Base-by-base conservation (phyloP, 2,888 invertebrate species). In the Choristoneura rosaceana region DNA sequence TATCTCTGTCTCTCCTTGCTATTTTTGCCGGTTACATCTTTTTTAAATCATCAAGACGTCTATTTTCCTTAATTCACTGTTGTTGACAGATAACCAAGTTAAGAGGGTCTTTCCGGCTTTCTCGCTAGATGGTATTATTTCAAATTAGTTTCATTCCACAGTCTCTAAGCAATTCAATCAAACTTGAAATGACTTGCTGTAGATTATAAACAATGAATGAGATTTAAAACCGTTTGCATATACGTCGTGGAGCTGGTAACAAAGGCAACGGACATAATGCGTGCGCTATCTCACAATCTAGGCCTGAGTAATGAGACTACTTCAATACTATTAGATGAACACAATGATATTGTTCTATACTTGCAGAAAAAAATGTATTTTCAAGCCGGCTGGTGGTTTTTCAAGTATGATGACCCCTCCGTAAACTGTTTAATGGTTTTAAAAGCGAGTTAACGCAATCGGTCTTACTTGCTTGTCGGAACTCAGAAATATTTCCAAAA, bases 261-360 rank as follows among this genome's bases (percentile, higher is more conserved):
- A 74, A 74, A 69, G 33, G 69, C 45, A 15, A 45, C 66, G 63
- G 58, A 12, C 64, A 75, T 74, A 75, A 74, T 74, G 85, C 88
- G 85, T 88, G 85, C 83, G 80, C 83, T 88, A 88, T 89, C 87
- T 87, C 82, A 76, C 84, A 84, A 89, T 89, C 81, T 75, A 75
- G 74, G 74, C 55, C 86, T 82, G 83, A 89, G 88, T 90, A 87
- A 90, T 88, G 88, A 87, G 88, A 82, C 83, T 81, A 82, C 82
- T 85, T 82, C 83, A 85, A 84, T 84, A 79, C 76, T 83, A 84
- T 86, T 82, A 78, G 80, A 82, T 84, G 79, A 75, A 79, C 77
- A 79, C 76, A 68, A 70, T 75, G 78, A 75, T 71, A 73, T 73
- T 68, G 67, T 58, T 76, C 74, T 52, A 74, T 61, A 45, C 45